These are phyloP conservation scores for Eucera pruinosa DNA, from an alignment of 2,888 invertebrate genomes.

Conservation along the genomic window DNA sequence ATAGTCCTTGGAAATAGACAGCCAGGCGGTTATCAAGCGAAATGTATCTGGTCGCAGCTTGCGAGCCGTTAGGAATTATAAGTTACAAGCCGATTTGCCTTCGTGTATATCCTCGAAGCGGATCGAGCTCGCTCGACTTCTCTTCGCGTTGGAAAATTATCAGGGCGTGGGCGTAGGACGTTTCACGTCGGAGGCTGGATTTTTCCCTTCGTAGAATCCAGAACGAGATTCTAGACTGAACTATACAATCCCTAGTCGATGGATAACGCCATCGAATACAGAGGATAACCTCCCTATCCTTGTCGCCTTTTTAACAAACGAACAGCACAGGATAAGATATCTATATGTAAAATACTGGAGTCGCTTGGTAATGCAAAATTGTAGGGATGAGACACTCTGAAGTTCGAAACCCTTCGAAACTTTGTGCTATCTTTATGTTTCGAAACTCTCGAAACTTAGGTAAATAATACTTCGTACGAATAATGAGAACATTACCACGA, in stretches of 20 bases:
- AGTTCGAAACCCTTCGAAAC: too few relatives aligned
- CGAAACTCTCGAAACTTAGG: too few relatives aligned
- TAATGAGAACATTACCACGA: too few relatives aligned
- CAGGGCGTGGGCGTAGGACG: slow-evolving; percentile 12
- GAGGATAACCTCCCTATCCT: slow-evolving; percentile 47
- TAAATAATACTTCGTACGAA: too few relatives aligned
- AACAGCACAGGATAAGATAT: too few relatives aligned
- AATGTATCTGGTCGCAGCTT: slow-evolving; percentile 25
- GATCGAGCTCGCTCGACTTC: neutral
- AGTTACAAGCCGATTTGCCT: slow-evolving; percentile 32
- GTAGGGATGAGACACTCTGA: too few relatives aligned
- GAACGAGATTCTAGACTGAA: neutral
- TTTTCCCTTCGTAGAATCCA: neutral
- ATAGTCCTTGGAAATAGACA: slow-evolving; percentile 23
- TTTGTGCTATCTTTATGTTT: too few relatives aligned
- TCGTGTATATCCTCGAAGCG: slow-evolving; percentile 11
- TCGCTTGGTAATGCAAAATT: too few relatives aligned
- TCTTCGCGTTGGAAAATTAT: slow-evolving; percentile 4
- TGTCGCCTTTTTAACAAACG: too few relatives aligned
- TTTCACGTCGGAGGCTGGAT: slow-evolving; percentile 4
- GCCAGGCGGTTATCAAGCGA: slow-evolving; percentile 30
- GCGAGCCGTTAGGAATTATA: slow-evolving; percentile 39
- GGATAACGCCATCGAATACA: neutral
- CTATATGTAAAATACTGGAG: too few relatives aligned
- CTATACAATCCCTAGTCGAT: neutral